Evolutionary conservation across 2,797 vertebrate genomes (phyloP).

Genomic region (Schizopygopsis malacanthus): DNA sequence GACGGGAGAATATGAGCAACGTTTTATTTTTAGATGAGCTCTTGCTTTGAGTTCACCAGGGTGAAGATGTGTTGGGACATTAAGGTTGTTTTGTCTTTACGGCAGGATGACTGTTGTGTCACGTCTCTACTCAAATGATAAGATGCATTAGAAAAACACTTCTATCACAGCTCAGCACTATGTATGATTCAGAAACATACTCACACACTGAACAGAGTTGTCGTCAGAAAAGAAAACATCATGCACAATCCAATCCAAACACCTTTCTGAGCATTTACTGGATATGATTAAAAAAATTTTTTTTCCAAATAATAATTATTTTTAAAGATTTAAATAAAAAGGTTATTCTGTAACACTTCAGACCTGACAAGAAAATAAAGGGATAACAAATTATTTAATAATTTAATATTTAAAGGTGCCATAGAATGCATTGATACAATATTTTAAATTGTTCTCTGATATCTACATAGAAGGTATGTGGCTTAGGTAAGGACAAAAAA

Average conservation of each 20-base stretch:
- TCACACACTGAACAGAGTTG: neutral
- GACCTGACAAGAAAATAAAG: neutral
- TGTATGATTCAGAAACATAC: constrained; percentile 8
- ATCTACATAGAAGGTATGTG: too few relatives aligned
- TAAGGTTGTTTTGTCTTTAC: constrained; percentile 52
- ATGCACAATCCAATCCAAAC: neutral
- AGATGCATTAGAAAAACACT: constrained; percentile 44
- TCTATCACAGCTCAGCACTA: constrained; percentile 13
- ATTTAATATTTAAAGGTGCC: neutral
- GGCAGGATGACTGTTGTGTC: constrained; percentile 35
- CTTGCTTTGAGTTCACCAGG: neutral
- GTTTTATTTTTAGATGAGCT: neutral
- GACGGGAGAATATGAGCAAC: neutral
- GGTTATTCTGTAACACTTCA: neutral
- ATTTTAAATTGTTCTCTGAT: too few relatives aligned
- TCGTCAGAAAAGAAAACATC: neutral
- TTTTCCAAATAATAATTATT: neutral
- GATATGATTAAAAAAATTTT: neutral
- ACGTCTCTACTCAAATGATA: constrained; percentile 38
- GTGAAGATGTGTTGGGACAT: constrained; percentile 30
- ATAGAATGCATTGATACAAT: too few relatives aligned
- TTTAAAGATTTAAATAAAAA: neutral
- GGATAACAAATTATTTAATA: neutral
- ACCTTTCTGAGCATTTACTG: neutral
- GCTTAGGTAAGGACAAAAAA: too few relatives aligned